Evolutionary conservation across 2,888 invertebrate genomes (phyloP), one percentile per base, ranked within the genome.

Genomic region (Phyllotreta striolata): DNA sequence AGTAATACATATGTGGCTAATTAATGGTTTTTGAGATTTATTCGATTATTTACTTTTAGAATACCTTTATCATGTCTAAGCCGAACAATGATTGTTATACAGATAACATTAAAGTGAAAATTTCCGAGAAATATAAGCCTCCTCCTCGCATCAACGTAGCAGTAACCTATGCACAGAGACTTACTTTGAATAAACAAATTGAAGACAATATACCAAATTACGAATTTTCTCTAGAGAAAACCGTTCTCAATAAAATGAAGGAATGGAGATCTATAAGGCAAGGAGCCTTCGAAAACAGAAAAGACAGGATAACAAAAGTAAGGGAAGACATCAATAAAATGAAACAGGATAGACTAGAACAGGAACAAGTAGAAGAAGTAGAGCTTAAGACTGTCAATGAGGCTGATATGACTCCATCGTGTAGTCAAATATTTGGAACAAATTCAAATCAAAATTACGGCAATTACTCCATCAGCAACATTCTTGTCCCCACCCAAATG

Each of bases 51-150:
- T 37, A 24, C 37, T 64, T 52, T 44, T 14, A 56, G 61, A 52
- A n/a, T 41, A 47, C 54, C 64, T 59, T 64, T 52, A 67, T 51
- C 64, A 78, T 78, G 78, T 74, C 77, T 68, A 76, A 71, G 63
- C 71, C 71, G 71, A 70, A 71, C 68, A 73, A 76, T 64, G 70
- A 70, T 52, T 72, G 87, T 77, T 90, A 87, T 77, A 90, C 92
- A 89, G 94, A 94, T 82, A 91, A 90, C 72, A 89, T 95, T 73
- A 90, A 91, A 76, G 93, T 95, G 65, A 94, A 94, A 85, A 93
- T 95, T 81, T 90, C 92, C 52, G 93, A 95, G 81, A 90, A 89
- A 75, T 95, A 91, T 79, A 92, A 92, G 79, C 91, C 92, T 70
- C 93, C 93, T 24, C 88, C 89, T 61, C 88, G 85, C 78, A 85